phyloP scores from a whole-genome alignment of 2,888 invertebrate genomes.

The Ormyrus labotus region DNA sequence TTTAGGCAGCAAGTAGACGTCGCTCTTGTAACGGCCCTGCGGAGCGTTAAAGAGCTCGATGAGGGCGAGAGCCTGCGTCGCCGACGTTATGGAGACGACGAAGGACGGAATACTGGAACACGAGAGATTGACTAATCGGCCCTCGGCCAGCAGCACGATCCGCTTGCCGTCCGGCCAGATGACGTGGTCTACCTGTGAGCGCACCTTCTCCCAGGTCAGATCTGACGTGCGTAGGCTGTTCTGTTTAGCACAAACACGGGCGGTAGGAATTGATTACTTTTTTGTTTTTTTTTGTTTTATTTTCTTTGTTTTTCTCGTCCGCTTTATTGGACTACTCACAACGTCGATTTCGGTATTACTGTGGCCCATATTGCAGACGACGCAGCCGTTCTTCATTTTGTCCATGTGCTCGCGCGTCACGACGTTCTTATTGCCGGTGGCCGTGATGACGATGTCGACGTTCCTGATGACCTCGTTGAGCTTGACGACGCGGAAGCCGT shows the following conservation, averaged over 20 bases:
- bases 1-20: slow-evolving; percentile 97
- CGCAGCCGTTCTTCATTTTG: slow-evolving; percentile 96
- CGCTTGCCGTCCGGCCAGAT: slow-evolving; percentile 98
- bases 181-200: slow-evolving; percentile 98
- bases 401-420: slow-evolving; percentile 97
- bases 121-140: slow-evolving; percentile 95
- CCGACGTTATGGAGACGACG: slow-evolving; percentile 97
- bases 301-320: too few relatives aligned
- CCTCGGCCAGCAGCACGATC: slow-evolving; percentile 95
- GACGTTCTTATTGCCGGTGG: slow-evolving; percentile 97
- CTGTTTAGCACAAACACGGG: slow-evolving; percentile 72
- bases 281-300: too few relatives aligned
- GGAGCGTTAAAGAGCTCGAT: slow-evolving; percentile 99
- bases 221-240: slow-evolving; percentile 95
- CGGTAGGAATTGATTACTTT: too few relatives aligned
- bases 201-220: slow-evolving; percentile 96
- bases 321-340: slow-evolving; percentile 76
- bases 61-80: slow-evolving; percentile 96
- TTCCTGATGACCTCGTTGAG: slow-evolving; percentile 94
- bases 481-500: slow-evolving; percentile 96
- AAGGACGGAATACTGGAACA: slow-evolving; percentile 98
- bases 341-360: slow-evolving; percentile 98
- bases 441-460: slow-evolving; percentile 97
- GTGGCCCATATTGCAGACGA: slow-evolving; percentile 98
- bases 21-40: slow-evolving; percentile 94